phyloP scores from a whole-genome alignment of 2,888 invertebrate species.

The Esperia sulphurella region DNA sequence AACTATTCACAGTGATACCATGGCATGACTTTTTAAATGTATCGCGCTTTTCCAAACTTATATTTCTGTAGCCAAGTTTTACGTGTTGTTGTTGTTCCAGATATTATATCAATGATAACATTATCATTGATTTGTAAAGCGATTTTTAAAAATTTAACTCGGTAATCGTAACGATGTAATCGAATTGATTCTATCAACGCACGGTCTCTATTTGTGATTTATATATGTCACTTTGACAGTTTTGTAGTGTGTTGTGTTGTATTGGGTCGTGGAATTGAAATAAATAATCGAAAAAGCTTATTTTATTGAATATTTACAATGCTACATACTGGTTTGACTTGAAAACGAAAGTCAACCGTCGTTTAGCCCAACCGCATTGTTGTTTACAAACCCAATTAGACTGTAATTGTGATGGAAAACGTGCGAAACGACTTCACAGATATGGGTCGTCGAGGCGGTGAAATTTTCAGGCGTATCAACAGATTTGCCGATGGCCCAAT shows the following conservation, averaged over 20 bases:
- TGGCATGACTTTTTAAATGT: too few species aligned
- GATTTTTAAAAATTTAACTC: too few species aligned
- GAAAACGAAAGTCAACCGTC: conserved; percentile 15
- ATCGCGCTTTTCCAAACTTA: too few species aligned
- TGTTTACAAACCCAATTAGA: conserved; percentile 16
- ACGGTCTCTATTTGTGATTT: conserved; percentile 1
- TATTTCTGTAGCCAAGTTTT: too few species aligned
- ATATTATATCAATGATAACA: too few species aligned
- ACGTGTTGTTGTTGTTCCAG: too few species aligned
- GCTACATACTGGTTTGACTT: conserved; percentile 35
- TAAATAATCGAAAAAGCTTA: conserved; percentile 7
- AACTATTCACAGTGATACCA: too few species aligned
- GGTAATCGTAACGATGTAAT: too few species aligned
- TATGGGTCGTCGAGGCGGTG: conserved; percentile 68
- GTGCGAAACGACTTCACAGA: conserved; percentile 49
- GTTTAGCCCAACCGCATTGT: conserved; percentile 8
- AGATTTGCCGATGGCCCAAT: conserved; percentile 68
- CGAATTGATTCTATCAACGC: too few species aligned
- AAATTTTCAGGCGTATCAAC: conserved; percentile 63
- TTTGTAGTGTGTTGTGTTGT: conserved; percentile 2
- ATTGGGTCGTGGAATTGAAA: conserved; percentile 6
- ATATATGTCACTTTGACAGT: conserved; percentile 18
- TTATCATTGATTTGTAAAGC: too few species aligned
- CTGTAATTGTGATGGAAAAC: conserved; percentile 57
- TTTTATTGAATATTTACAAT: conserved; percentile 30